Percentiles rank a stretch among this genome's conserved stretches.
Evolutionary conservation across 2,797 vertebrate species (phyloP).

Genomic region (Rhincodon typus): DNA sequence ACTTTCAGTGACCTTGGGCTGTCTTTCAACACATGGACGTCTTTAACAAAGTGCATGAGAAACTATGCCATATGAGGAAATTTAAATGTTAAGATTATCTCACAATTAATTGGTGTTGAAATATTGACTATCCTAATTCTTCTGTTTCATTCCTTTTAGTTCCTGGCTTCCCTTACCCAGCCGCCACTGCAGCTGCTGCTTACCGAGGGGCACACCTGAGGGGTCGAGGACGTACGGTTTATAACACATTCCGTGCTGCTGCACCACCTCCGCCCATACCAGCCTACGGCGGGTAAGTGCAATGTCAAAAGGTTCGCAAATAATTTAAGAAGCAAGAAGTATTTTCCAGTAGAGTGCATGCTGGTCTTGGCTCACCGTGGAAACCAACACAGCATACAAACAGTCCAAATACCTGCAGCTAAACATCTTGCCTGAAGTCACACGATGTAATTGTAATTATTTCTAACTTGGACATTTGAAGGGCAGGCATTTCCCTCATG

Average conservation of each 20-base stretch:
- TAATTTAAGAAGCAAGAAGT: conserved; percentile 32
- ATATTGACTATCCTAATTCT: not conserved
- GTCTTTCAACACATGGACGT: not conserved
- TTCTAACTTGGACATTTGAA: conserved; percentile 64
- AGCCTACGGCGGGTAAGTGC: conserved; percentile 85
- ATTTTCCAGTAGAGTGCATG: conserved; percentile 46
- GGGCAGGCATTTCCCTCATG: not conserved
- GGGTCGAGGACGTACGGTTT: conserved; percentile 84
- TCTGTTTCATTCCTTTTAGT: conserved; percentile 54
- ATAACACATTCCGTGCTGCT: conserved; percentile 86
- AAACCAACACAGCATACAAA: conserved; percentile 51
- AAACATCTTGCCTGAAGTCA: conserved; percentile 57
- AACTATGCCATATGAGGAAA: not conserved
- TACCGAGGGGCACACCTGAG: conserved; percentile 89
- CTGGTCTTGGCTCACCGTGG: conserved; percentile 45
- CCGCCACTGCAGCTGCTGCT: conserved; percentile 78
- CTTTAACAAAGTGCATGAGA: not conserved
- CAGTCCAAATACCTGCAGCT: conserved; percentile 49
- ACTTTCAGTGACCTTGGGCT: not conserved
- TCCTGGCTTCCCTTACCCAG: conserved; percentile 89
- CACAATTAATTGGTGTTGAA: not conserved
- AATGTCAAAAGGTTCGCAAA: conserved; percentile 29
- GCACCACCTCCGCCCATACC: conserved; percentile 90
- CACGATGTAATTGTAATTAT: conserved; percentile 72
- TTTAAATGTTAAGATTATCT: not conserved